phyloP scores from a whole-genome alignment of 1,140 invertebrate species.

The Liolophura sinensis region DNA sequence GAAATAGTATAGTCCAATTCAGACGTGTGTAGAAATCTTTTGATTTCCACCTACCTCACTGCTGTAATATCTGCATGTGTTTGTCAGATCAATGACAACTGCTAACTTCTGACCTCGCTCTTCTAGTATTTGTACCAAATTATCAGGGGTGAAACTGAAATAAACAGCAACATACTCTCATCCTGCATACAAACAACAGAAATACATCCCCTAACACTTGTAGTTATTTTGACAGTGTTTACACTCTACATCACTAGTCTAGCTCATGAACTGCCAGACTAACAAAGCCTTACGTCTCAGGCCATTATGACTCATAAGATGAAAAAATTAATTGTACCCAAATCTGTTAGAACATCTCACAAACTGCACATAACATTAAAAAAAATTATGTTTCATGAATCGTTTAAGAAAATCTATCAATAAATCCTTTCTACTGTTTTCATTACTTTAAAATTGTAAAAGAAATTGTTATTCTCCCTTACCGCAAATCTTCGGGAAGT shows the following conservation, averaged over 20 bases:
- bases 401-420: too few species aligned
- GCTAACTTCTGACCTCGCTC: conserved; percentile 65
- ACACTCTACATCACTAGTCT: neutral
- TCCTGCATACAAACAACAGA: neutral
- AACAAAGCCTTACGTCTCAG: neutral
- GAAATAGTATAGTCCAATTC: neutral
- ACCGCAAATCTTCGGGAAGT: conserved; percentile 12
- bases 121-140: conserved; percentile 49
- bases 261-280: neutral
- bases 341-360: too few species aligned
- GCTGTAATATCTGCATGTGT: conserved; percentile 70
- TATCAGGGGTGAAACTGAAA: conserved; percentile 31
- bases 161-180: conserved; percentile 5
- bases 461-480: neutral
- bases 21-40: neutral
- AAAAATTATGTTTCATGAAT: too few species aligned
- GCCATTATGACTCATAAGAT: neutral
- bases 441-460: too few species aligned
- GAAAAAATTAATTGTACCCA: too few species aligned
- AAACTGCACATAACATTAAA: too few species aligned
- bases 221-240: neutral
- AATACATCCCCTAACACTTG: too few species aligned
- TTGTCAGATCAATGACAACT: conserved; percentile 71
- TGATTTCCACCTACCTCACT: conserved; percentile 41
- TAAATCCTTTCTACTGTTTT: too few species aligned